Evolutionary conservation across 2,797 vertebrate species (phyloP).

Genomic region (Schizothorax lantsangensis): DNA sequence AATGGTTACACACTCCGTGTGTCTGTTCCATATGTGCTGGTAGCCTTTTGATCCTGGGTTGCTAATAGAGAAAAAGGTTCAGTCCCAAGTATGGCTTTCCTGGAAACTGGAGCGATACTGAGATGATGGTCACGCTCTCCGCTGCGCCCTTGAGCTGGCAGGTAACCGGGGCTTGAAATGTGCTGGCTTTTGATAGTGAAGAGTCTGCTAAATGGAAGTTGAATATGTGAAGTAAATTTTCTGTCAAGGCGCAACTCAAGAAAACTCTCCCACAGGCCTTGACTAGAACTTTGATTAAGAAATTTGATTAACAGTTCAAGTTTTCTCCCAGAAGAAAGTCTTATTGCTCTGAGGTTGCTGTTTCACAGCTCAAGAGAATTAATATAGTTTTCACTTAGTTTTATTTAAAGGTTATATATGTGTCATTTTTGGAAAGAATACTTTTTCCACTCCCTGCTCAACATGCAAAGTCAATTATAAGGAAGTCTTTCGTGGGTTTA

Average conservation of each 20-base stretch:
- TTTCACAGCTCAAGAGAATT: constrained; percentile 1
- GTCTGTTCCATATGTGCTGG: background rate
- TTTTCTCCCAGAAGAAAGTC: background rate
- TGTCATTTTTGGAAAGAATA: background rate
- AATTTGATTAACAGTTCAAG: constrained; percentile 5
- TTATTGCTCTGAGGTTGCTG: background rate
- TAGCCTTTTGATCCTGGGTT: constrained; percentile 6
- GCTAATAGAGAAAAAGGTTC: constrained; percentile 21
- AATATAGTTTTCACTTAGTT: background rate
- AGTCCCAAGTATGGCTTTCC: background rate
- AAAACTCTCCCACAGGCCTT: constrained; percentile 9
- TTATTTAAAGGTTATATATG: background rate
- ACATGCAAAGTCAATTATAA: background rate
- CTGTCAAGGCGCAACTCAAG: background rate
- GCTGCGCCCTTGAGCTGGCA: background rate
- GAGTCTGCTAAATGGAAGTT: constrained; percentile 10
- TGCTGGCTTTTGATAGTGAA: constrained; percentile 24
- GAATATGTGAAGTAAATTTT: constrained; percentile 3
- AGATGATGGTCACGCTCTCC: background rate
- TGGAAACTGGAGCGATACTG: background rate
- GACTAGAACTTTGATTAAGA: constrained; percentile 11
- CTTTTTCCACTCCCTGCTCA: background rate
- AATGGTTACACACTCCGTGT: background rate
- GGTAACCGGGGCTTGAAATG: constrained; percentile 25
- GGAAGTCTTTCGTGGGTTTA: background rate